Base-by-base conservation (phyloP, 2,888 invertebrate species). In the Acanthopleura granulata region DNA sequence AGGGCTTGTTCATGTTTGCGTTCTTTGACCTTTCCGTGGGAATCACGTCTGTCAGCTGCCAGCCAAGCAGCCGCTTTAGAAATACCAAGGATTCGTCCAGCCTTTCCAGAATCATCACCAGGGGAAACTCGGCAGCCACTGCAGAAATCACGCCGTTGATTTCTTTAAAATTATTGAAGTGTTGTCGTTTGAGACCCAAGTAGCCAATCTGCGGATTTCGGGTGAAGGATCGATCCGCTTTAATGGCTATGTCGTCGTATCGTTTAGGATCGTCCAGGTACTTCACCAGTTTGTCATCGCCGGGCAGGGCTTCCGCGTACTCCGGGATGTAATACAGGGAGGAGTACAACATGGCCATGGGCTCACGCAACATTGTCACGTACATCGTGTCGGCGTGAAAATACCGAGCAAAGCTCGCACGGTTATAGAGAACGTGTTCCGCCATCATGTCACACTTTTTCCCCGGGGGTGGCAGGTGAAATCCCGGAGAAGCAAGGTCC, bases 71-170 rank as follows among this genome's bases (percentile, higher is more conserved):
- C 25, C 66, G 22, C 29, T 66, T 66, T 25, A 66, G 29, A 22
- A 66, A 6, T 22, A 66, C 29, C 22, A 66, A 27, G 3, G 66
- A 66, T 25, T 66, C 66, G 25, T 66, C 29, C 66, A 66, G 66
- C 14, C 66, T 18, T 25, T 66, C 66, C 16, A 66, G 29, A 27
- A 66, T 66, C 66, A 66, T 66, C 15, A 66, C 29, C 66, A 66
- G 16, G 25, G 66, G 18, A 27, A 66, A 66, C 6, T 27, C 29
- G 25, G 22, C 29, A 6, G 15, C 25, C 6, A 66, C 25, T 6
- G 16, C 22, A 25, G 22, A 27, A 6, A 66, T 66, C 1, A 66
- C 15, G 25, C 16, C 29, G 22, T 27, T 66, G 15, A 66, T 27
- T 66, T 22, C 29, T 22, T 27, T 27, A 3, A 27, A 16, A 66